Base-by-base conservation (phyloP, 2,888 invertebrate species). In the Eupithecia centaureata region DNA sequence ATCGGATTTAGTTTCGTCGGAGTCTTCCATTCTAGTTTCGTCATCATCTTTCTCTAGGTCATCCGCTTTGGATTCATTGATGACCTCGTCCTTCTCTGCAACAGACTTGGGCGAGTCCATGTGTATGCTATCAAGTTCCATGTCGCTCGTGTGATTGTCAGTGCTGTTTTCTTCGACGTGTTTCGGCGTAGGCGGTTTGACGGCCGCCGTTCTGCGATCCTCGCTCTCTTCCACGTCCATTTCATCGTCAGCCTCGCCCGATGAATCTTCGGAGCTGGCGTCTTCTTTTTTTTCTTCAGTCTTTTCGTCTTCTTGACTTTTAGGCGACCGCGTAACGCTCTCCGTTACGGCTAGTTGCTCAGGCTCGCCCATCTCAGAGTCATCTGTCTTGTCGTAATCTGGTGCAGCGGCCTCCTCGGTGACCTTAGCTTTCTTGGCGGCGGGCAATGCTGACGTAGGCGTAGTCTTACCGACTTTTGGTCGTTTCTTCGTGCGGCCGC, bases 161-260 rank as follows among this genome's bases (percentile, higher is more conserved):
- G 92, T 92, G 76, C 91, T 91, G 66, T 91, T 91, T 32, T 91
- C 92, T 75, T 91, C 92, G 0, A 88, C 73, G 2, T 80, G 85
- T 33, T 81, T 78, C 0, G 92, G 92, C 2, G 90, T 84, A 0
- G 87, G 83, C 0, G 90, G 89, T 73, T 90, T 90, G 63, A 88
- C 89, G n/a, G 87, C 83, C 63, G 88, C 83, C 64, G 87, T 90
- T 42, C 82, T 84, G 63, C 82, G 83, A 58, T 94, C 91, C 51
- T 94, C 94, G 5, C 92, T 86, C 80, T 95, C 95, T 67, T 95
- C 95, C 38, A 94, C 94, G 73, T 95, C 95, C 95, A 95, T 95
- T 82, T 95, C 95, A 82, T 95, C 95, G 77, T 95, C 95, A 30
- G 95, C 95, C 81, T 95, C 95, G 0, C 95, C 95, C 8, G 95